Percentiles rank a stretch among this genome's conserved stretches.
Conservation (phyloP, 2,888 invertebrate genomes). For the Theretra japonica region DNA sequence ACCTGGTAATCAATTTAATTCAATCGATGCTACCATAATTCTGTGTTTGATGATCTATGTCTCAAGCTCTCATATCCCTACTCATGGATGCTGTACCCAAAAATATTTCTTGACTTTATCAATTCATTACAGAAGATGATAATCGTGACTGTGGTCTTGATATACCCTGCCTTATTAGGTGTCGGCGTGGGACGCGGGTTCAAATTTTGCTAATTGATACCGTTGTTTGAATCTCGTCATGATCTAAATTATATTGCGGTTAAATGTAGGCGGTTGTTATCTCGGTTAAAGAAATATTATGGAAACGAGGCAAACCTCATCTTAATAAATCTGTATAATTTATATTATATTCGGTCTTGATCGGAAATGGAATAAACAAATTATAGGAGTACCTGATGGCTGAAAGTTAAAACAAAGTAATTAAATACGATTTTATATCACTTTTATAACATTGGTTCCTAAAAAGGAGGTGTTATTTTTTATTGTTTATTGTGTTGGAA, state of each 20-base stretch:
- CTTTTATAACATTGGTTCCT: too few relatives aligned
- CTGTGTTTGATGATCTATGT: background rate
- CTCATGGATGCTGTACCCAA: background rate
- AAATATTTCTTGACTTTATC: background rate
- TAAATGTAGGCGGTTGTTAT: background rate
- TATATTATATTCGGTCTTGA: background rate
- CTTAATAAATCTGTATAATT: background rate
- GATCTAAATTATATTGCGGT: slow-evolving; percentile 10
- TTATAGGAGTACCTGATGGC: too few relatives aligned
- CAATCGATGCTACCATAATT: too few relatives aligned
- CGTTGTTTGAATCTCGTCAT: slow-evolving; percentile 19
- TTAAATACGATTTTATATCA: too few relatives aligned
- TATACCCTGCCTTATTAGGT: slow-evolving; percentile 10
- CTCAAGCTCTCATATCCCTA: background rate
- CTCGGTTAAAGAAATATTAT: background rate
- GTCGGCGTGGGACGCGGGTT: slow-evolving; percentile 10
- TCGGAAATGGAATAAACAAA: background rate
- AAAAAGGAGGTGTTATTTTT: too few relatives aligned
- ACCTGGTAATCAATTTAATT: too few relatives aligned
- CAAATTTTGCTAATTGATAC: slow-evolving; percentile 19
- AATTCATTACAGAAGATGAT: background rate
- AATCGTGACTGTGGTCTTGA: slow-evolving; percentile 1
- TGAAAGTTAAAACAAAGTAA: too few relatives aligned
- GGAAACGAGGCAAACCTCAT: background rate
- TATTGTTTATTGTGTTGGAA: too few relatives aligned